Conservation (phyloP, 2,113 vertebrate genomes). For the Callipepla squamata region DNA sequence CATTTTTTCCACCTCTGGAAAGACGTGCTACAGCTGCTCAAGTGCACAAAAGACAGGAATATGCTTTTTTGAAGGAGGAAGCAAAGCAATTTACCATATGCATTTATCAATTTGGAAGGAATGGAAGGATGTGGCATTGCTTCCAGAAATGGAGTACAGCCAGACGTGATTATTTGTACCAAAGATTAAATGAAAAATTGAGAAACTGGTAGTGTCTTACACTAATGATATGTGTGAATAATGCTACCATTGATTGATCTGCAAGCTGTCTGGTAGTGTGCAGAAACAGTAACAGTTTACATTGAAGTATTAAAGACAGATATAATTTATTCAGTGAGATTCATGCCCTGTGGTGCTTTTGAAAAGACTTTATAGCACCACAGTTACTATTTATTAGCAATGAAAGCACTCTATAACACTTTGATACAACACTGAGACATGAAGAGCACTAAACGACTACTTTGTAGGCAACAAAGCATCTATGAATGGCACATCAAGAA, state of each 20-base stretch:
- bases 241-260: background rate
- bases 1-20: background rate
- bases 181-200: background rate
- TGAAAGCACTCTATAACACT: background rate
- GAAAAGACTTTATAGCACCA: background rate
- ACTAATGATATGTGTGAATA: background rate
- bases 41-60: background rate
- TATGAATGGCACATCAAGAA: background rate
- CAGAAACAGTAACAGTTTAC: background rate
- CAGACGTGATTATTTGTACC: accelerated
- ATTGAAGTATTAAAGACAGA: background rate
- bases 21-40: background rate
- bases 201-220: background rate
- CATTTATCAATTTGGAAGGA: background rate
- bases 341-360: conserved; percentile 2
- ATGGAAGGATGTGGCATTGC: background rate
- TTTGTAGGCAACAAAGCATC: background rate
- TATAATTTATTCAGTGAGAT: conserved; percentile 5
- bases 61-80: background rate
- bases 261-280: background rate
- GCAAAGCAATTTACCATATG: background rate
- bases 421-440: background rate
- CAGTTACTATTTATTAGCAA: conserved; percentile 7
- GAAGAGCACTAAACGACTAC: background rate
- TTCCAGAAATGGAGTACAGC: background rate